phyloP scores from a whole-genome alignment of 2,113 vertebrate species.

The Stegastes partitus region DNA sequence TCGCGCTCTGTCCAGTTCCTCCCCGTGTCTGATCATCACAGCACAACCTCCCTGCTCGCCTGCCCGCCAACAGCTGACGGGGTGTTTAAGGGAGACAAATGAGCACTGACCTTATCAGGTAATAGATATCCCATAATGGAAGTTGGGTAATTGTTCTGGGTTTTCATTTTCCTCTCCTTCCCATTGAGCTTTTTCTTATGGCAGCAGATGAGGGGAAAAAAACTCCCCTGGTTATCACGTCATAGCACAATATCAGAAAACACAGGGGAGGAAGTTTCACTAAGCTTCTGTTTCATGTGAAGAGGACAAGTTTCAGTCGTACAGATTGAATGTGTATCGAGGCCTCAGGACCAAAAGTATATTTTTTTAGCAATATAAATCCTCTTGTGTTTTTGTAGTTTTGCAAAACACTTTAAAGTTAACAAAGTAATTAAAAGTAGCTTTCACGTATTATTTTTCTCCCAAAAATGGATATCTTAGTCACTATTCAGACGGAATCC shows the following conservation, averaged over 20 bases:
- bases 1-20: constrained; percentile 34
- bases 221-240: constrained; percentile 42
- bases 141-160: constrained; percentile 62
- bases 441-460: too few species aligned
- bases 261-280: constrained; percentile 11
- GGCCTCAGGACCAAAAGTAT: too few species aligned
- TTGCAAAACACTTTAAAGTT: too few species aligned
- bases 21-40: constrained; percentile 46
- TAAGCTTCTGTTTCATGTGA: constrained; percentile 3
- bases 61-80: constrained; percentile 57
- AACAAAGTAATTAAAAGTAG: too few species aligned
- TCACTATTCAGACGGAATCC: too few species aligned
- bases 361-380: neutral
- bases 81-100: constrained; percentile 74
- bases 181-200: constrained; percentile 16
- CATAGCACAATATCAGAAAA: constrained; percentile 24
- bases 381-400: neutral
- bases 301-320: neutral
- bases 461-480: too few species aligned
- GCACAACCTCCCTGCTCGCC: constrained; percentile 37
- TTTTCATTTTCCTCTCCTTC: constrained; percentile 58
- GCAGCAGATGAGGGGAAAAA: neutral
- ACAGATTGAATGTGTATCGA: neutral
- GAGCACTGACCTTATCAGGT: constrained; percentile 64
- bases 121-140: constrained; percentile 66